These are phyloP conservation scores for Tachyglossus aculeatus DNA, from an alignment of 2,797 vertebrate genomes.

Conservation along the genomic window DNA sequence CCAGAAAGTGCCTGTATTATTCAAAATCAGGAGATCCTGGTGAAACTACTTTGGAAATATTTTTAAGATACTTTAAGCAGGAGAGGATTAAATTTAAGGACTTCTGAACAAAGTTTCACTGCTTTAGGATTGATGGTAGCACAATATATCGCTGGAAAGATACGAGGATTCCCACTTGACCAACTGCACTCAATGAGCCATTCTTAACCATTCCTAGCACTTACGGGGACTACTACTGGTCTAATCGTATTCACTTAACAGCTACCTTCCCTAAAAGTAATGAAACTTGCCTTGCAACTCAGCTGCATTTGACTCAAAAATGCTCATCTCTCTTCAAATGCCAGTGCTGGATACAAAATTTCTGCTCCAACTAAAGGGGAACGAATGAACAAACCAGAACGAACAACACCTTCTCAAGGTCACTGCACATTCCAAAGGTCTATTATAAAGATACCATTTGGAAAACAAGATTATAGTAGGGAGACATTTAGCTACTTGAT, in stretches of 20 bases:
- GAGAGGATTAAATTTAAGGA: too few species aligned
- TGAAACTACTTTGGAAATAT: too few species aligned
- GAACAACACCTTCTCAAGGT: conserved; percentile 54
- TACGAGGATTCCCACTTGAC: too few species aligned
- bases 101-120: too few species aligned
- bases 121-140: too few species aligned
- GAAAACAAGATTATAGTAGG: conserved; percentile 40
- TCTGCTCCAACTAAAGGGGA: neutral
- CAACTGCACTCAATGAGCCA: too few species aligned
- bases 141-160: too few species aligned
- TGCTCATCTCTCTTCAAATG: too few species aligned
- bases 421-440: conserved; percentile 44
- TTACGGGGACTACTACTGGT: neutral
- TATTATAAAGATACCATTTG: conserved; percentile 40
- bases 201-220: neutral
- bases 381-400: conserved; percentile 24
- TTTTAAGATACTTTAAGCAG: too few species aligned
- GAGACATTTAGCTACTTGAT: conserved; percentile 27
- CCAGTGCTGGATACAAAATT: neutral
- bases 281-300: neutral
- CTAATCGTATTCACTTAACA: conserved; percentile 13
- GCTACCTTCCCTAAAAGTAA: neutral
- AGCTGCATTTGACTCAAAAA: neutral
- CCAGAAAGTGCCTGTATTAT: too few species aligned
- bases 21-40: too few species aligned